These are phyloP conservation scores for Agonopterix arenella DNA, from an alignment of 2,888 invertebrate species.

Conservation along the genomic window DNA sequence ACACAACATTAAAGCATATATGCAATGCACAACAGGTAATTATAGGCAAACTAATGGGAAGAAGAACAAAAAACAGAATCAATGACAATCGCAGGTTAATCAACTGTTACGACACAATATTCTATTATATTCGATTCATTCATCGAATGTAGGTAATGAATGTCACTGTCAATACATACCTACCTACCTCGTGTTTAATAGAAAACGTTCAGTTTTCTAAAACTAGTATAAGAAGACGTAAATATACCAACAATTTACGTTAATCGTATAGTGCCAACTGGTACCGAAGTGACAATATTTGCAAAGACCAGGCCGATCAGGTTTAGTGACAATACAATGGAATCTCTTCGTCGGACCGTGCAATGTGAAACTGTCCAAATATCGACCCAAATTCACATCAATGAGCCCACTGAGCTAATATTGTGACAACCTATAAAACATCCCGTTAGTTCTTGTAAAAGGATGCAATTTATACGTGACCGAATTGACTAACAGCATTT, in stretches of 20 bases:
- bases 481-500: constrained; percentile 30
- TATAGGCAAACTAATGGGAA: constrained; percentile 16
- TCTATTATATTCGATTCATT: constrained; percentile 22
- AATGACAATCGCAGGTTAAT: constrained; percentile 31
- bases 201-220: constrained; percentile 4
- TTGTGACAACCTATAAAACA: constrained; percentile 31
- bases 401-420: constrained; percentile 28
- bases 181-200: constrained; percentile 8
- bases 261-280: constrained; percentile 4
- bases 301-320: constrained; percentile 1
- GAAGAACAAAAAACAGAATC: constrained; percentile 28
- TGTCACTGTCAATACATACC: constrained; percentile 33
- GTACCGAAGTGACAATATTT: constrained; percentile 7
- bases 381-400: constrained; percentile 31
- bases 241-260: neutral
- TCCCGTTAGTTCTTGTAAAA: constrained; percentile 52
- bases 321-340: constrained; percentile 8
- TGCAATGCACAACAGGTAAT: no score
- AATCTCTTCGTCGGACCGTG: constrained; percentile 7
- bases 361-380: constrained; percentile 39
- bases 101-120: constrained; percentile 30
- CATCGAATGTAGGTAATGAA: constrained; percentile 21
- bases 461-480: constrained; percentile 53
- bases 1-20: no score
- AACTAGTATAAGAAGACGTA: neutral